Base-by-base conservation (phyloP, 2,888 invertebrate genomes). In the Brachypalpus laphriformis region DNA sequence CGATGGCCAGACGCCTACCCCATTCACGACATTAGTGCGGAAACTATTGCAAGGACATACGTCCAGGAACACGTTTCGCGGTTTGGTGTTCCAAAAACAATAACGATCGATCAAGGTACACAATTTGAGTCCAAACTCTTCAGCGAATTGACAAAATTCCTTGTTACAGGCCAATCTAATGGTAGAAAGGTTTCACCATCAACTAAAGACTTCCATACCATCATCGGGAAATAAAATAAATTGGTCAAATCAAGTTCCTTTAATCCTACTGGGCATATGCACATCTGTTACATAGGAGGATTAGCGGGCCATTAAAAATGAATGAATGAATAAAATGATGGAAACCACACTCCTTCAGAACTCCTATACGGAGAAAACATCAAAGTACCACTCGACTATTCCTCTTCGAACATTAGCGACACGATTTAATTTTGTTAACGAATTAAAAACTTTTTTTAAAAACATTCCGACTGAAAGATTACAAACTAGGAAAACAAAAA, bases 331-430 rank as follows among this genome's bases (percentile, higher is more conserved):
- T n/a, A n/a, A n/a, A n/a, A n/a, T n/a, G n/a, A 65, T 37, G 37
- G 18, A 49, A 65, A 49, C 31, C 37, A 49, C 22, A 65, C 49
- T 20, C 49, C 49, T n/a, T n/a, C n/a, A n/a, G n/a, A n/a, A n/a
- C n/a, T n/a, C n/a, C n/a, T n/a, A n/a, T n/a, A n/a, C n/a, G 49
- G 65, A 7, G 49, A 65, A 49, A 65, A 65, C 22, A 34, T 65
- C 3, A 45, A 45, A 45, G 16, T 18, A 14, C 16, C 14, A 14
- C 18, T 28, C 34, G 49, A 20, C 14, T 37, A n/a, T n/a, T n/a
- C 14, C 28, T 14, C 51, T 1, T 51, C 28, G 1, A 14, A 14
- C 9, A 1, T n/a, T n/a, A n/a, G n/a, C n/a, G n/a, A 9, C 34
- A 37, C 3, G 8, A 6, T 8, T 28, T 2, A 51, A 7, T 28